These are phyloP conservation scores for Diaprepes abbreviatus DNA, from an alignment of 2,888 invertebrate species.

Conservation along the genomic window DNA sequence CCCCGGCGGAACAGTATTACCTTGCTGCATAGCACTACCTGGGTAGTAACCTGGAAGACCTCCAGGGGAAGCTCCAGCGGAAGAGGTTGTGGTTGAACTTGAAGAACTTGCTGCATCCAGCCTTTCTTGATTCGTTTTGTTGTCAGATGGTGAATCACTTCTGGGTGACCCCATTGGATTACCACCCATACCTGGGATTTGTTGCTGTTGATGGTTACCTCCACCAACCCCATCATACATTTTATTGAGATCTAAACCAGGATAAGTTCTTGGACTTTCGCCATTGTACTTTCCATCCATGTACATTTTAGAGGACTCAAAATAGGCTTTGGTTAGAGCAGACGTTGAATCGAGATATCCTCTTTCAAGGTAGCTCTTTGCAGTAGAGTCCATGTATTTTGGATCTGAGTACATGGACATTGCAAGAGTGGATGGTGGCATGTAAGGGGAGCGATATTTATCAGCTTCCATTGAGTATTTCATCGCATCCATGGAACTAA, in stretches of 20 bases:
- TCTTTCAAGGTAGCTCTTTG: slow-evolving; percentile 73
- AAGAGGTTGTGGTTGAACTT: slow-evolving; percentile 72
- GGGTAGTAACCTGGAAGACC: slow-evolving; percentile 72
- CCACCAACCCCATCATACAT: slow-evolving; percentile 69
- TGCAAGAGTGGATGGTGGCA: slow-evolving; percentile 74
- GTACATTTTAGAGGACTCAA: slow-evolving; percentile 78
- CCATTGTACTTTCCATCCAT: slow-evolving; percentile 73
- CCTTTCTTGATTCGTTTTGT: slow-evolving; percentile 60
- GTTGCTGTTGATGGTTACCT: slow-evolving; percentile 51
- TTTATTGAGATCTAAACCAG: slow-evolving; percentile 75
- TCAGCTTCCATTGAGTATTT: slow-evolving; percentile 84
- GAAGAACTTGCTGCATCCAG: slow-evolving; percentile 72
- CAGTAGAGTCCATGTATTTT: slow-evolving; percentile 73
- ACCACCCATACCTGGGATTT: slow-evolving; percentile 34
- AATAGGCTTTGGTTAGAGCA: slow-evolving; percentile 80
- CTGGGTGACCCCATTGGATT: slow-evolving; percentile 40
- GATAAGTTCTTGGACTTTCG: slow-evolving; percentile 67
- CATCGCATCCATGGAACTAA: slow-evolving; percentile 83
- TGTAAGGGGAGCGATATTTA: slow-evolving; percentile 81
- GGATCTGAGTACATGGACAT: slow-evolving; percentile 83
- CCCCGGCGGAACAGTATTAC: slow-evolving; percentile 69
- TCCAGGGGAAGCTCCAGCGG: slow-evolving; percentile 77
- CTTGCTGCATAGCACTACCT: slow-evolving; percentile 67
- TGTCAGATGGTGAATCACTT: slow-evolving; percentile 68
- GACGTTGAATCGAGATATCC: slow-evolving; percentile 77